These are phyloP conservation scores for Diuraphis noxia DNA, from an alignment of 1,140 invertebrate genomes.

Conservation along the genomic window DNA sequence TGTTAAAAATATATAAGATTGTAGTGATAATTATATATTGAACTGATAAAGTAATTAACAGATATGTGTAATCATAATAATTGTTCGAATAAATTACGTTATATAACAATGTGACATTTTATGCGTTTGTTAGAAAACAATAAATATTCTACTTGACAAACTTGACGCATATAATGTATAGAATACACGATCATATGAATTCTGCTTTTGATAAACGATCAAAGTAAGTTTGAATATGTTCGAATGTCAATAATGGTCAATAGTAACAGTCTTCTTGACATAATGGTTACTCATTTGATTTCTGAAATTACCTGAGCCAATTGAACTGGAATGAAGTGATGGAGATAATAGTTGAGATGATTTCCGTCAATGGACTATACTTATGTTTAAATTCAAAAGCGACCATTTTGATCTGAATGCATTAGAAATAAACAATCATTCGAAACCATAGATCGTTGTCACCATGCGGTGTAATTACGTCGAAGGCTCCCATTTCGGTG, in stretches of 20 bases:
- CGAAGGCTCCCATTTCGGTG: background rate
- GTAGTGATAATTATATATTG: background rate
- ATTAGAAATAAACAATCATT: background rate
- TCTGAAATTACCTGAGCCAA: background rate
- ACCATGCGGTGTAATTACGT: background rate
- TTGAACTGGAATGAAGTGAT: background rate
- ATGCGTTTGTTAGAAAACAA: too few relatives aligned
- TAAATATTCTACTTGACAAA: background rate
- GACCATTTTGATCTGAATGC: background rate
- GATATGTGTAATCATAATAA: background rate
- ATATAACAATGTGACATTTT: background rate
- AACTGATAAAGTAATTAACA: background rate
- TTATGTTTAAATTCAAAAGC: background rate
- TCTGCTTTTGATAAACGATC: background rate
- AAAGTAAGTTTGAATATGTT: background rate
- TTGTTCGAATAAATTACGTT: background rate
- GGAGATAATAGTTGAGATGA: background rate
- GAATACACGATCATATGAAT: background rate
- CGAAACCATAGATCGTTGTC: background rate
- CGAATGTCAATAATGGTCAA: background rate
- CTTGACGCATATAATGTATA: background rate
- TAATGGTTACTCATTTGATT: background rate
- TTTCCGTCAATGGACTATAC: background rate
- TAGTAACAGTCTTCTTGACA: background rate
- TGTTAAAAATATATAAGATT: background rate